phyloP scores from a whole-genome alignment of 2,888 invertebrate species.

The Nebria brevicollis region DNA sequence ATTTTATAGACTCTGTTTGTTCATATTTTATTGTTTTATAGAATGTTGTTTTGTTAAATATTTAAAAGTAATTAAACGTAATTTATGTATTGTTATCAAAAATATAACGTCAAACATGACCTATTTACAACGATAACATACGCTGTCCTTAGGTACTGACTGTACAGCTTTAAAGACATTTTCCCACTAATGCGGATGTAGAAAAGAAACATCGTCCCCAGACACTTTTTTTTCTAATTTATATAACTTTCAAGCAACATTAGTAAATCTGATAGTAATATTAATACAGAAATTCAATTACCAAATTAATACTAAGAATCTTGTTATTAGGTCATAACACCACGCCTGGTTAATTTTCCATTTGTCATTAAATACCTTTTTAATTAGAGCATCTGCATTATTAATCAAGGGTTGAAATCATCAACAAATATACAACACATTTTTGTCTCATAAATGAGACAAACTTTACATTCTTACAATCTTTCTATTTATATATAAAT shows the following conservation, averaged over 20 bases:
- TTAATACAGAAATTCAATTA: background rate
- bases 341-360: background rate
- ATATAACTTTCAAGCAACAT: background rate
- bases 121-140: background rate
- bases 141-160: background rate
- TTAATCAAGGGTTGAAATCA: background rate
- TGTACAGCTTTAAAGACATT: background rate
- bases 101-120: background rate
- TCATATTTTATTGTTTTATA: no score
- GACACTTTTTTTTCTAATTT: background rate
- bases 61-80: background rate
- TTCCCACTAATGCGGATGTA: background rate
- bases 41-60: no score
- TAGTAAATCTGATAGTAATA: background rate
- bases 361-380: background rate
- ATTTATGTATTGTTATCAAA: background rate
- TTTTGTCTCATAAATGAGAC: background rate
- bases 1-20: no score
- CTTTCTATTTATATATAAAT: no score
- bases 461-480: background rate
- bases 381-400: background rate
- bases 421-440: background rate
- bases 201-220: background rate
- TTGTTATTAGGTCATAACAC: background rate
- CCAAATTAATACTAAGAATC: background rate